Percentiles rank a stretch among this genome's conserved stretches.
Evolutionary conservation across 2,888 invertebrate species (phyloP).

Genomic region (Neoitamus cyanurus): DNA sequence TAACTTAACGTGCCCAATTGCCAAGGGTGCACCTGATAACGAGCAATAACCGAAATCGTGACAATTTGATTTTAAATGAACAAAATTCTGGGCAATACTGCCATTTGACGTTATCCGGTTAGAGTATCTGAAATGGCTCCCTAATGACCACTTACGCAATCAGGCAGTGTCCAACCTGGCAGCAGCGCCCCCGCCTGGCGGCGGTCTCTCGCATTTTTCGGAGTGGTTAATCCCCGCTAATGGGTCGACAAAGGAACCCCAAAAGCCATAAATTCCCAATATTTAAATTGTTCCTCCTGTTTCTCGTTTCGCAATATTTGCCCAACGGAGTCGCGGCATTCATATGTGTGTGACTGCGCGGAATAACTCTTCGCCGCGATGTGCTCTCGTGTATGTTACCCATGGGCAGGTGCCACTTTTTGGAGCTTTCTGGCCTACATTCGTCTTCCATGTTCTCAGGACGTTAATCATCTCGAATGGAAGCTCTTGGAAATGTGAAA

Average conservation of each 20-base stretch:
- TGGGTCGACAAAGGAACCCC: conserved; percentile 2
- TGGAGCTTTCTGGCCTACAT: conserved; percentile 41
- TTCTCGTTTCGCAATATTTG: background rate
- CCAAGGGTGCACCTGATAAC: background rate
- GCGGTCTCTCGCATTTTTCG: background rate
- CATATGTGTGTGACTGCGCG: conserved; percentile 30
- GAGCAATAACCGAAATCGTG: background rate
- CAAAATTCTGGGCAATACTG: background rate
- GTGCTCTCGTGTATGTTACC: background rate
- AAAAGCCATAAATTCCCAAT: conserved; percentile 18
- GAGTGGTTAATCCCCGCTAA: conserved; percentile 14
- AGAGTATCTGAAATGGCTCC: background rate
- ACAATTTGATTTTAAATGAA: background rate
- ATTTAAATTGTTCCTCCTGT: conserved; percentile 19
- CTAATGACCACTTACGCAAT: conserved; percentile 10
- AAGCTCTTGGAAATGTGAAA: conserved; percentile 31
- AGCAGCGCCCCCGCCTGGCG: background rate
- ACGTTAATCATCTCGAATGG: conserved; percentile 43
- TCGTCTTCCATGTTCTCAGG: conserved; percentile 37
- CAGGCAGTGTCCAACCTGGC: background rate
- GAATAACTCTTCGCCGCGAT: conserved; percentile 27
- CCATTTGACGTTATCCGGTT: background rate
- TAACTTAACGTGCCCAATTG: background rate
- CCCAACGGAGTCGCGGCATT: background rate
- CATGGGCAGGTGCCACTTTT: conserved; percentile 15